These are phyloP conservation scores for Mormyrus iriodes DNA, from an alignment of 2,113 vertebrate genomes.

Conservation along the genomic window DNA sequence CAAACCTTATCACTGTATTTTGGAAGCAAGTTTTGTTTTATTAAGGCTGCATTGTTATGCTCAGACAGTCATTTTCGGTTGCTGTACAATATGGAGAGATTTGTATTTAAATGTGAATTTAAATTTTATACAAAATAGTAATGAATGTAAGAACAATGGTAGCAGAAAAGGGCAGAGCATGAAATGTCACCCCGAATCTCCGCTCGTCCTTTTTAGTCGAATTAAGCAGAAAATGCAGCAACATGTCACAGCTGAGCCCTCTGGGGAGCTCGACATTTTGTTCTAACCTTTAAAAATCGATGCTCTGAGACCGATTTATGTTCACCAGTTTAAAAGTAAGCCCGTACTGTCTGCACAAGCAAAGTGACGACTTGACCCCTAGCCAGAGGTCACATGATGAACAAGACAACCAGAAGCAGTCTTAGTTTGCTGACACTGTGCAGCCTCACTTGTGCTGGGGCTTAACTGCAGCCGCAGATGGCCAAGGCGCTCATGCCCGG, in stretches of 20 bases:
- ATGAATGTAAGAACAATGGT: background rate
- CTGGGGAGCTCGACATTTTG: background rate
- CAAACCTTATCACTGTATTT: background rate
- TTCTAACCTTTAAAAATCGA: background rate
- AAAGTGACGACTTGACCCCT: background rate
- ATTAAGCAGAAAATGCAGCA: background rate
- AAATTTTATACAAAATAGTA: background rate
- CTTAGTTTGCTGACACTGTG: background rate
- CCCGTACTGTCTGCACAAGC: background rate
- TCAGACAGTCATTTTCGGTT: background rate
- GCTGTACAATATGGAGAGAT: background rate
- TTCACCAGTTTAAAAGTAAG: background rate
- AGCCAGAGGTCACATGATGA: background rate
- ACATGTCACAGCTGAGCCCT: background rate
- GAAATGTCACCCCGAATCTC: background rate
- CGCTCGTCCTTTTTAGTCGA: background rate
- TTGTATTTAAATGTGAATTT: background rate
- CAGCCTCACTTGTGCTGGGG: background rate
- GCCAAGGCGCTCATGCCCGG: background rate
- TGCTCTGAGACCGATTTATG: background rate
- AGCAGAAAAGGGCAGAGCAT: background rate
- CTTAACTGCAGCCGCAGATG: background rate
- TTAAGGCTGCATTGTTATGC: background rate
- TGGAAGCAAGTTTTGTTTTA: background rate
- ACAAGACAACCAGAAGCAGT: background rate